Conservation (phyloP, 2,888 invertebrate species). For the Fragum fragum region DNA sequence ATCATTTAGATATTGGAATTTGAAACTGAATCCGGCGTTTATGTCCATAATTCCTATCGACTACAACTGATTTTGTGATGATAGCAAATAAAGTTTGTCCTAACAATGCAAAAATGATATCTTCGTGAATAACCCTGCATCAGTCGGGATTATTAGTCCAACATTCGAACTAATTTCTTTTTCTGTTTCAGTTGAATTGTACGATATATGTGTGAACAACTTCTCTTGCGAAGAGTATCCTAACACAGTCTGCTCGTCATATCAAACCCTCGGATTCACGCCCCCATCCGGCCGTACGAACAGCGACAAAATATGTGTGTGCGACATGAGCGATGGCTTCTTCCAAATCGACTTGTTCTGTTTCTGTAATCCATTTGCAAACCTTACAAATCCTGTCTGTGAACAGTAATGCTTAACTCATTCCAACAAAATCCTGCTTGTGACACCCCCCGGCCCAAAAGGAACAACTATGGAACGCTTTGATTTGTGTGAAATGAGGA, state of each 20-base stretch:
- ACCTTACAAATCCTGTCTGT: not conserved
- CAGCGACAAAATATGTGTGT: not conserved
- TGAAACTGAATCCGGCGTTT: too few relatives aligned
- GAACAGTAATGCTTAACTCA: not conserved
- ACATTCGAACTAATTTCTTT: not conserved
- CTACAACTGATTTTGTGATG: too few relatives aligned
- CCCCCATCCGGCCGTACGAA: not conserved
- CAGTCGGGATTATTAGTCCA: too few relatives aligned
- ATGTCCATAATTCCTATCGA: too few relatives aligned
- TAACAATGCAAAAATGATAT: too few relatives aligned
- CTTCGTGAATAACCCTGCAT: too few relatives aligned
- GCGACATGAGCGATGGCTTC: not conserved
- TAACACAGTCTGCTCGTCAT: not conserved
- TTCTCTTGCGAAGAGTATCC: not conserved
- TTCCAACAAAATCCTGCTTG: too few relatives aligned
- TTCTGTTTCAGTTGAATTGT: not conserved
- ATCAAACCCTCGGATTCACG: not conserved
- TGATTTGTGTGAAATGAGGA: too few relatives aligned
- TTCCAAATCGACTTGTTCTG: not conserved
- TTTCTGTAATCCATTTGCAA: not conserved
- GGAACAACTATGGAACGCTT: too few relatives aligned
- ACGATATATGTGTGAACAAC: not conserved
- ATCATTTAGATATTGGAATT: too few relatives aligned
- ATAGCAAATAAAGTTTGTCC: too few relatives aligned
- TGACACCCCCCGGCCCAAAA: too few relatives aligned